Conservation (phyloP, 2,113 vertebrate species). For the Pomatostomus ruficeps region DNA sequence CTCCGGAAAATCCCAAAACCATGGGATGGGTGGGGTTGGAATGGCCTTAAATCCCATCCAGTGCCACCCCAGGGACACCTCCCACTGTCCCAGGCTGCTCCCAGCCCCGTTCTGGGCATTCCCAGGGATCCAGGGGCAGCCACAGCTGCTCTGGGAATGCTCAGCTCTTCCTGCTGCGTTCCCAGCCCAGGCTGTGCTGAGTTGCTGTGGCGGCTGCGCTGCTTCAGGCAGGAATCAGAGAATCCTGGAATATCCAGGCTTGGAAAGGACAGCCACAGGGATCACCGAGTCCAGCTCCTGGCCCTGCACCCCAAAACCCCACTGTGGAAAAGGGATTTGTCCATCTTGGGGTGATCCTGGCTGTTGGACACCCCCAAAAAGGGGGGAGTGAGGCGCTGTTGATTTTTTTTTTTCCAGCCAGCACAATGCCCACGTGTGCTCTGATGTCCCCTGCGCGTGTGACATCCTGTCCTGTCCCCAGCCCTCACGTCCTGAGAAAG, state of each 20-base stretch:
- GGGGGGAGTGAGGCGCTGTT: background rate
- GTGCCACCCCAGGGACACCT: background rate
- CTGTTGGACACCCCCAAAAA: background rate
- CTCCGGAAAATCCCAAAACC: background rate
- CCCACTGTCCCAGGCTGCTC: background rate
- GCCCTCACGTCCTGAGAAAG: background rate
- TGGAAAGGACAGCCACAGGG: background rate
- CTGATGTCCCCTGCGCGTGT: background rate
- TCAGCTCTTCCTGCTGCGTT: background rate
- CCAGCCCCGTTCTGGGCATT: background rate
- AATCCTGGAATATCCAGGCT: background rate
- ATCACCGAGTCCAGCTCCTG: background rate
- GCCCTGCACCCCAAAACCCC: background rate
- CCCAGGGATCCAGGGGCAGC: background rate
- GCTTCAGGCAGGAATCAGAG: background rate
- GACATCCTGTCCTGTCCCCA: conserved; percentile 38
- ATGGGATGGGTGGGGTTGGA: background rate
- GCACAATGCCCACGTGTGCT: background rate
- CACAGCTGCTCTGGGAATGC: background rate
- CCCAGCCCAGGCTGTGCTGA: background rate
- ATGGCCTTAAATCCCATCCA: background rate
- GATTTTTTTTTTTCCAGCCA: background rate
- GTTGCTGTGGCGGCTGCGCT: background rate
- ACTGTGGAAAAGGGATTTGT: background rate
- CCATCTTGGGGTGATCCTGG: background rate